Conservation (phyloP, 2,113 vertebrate species). For the Sinocyclocheilus anshuiensis region DNA sequence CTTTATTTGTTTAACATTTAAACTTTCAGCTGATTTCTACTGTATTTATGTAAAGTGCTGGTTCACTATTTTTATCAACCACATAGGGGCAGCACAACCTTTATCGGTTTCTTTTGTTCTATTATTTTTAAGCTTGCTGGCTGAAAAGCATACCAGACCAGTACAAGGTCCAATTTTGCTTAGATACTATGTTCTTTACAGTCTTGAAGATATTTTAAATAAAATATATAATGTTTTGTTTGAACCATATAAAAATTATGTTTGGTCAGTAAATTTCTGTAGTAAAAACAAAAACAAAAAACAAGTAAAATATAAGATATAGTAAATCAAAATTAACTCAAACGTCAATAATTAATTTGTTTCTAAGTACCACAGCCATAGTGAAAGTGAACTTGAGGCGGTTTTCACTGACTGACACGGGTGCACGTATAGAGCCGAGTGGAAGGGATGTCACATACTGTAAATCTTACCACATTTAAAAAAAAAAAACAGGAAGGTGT, state of each 20-base stretch:
- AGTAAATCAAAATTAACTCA: neutral
- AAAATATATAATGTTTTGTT: neutral
- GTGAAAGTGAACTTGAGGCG: slow-evolving; percentile 6
- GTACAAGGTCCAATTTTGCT: neutral
- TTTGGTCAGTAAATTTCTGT: neutral
- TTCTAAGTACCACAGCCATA: neutral
- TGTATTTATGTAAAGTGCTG: neutral
- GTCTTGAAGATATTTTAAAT: neutral
- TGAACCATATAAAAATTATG: neutral
- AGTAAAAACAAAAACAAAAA: neutral
- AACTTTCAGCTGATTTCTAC: neutral
- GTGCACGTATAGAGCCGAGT: slow-evolving; percentile 16
- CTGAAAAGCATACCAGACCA: neutral
- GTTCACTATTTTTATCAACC: slow-evolving; percentile 33
- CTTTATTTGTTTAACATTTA: no score
- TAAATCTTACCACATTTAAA: slow-evolving; percentile 69
- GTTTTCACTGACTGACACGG: slow-evolving; percentile 26
- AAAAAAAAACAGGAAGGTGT: slow-evolving; percentile 65
- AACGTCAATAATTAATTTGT: neutral
- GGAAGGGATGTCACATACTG: slow-evolving; percentile 58
- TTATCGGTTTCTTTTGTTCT: neutral
- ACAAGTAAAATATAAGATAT: neutral
- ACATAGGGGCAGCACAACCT: slow-evolving; percentile 66
- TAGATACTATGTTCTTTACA: neutral
- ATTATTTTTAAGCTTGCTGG: neutral